A percentile compares a stretch with the other conserved stretches of the same genome.
phyloP scores from a whole-genome alignment of 1,140 invertebrate species.

The Drosophila kohkoa region DNA sequence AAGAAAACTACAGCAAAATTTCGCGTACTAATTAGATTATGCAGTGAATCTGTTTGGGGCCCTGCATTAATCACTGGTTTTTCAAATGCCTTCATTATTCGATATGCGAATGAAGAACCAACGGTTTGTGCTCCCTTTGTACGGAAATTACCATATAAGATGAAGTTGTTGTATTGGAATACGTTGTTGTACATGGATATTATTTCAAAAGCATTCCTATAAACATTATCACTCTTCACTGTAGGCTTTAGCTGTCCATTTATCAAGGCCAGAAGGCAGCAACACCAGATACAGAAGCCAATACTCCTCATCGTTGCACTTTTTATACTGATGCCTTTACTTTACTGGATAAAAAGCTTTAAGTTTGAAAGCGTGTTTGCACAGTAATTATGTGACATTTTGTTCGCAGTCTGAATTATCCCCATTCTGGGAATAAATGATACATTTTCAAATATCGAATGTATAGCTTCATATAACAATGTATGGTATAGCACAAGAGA shows the following conservation, averaged over 20 bases:
- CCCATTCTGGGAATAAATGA: too few species aligned
- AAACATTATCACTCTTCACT: background rate
- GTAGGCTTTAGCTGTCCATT: constrained; percentile 1
- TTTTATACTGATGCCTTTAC: background rate
- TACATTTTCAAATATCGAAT: too few species aligned
- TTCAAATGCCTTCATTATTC: background rate
- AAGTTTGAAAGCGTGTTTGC: too few species aligned
- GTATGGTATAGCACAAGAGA: too few species aligned
- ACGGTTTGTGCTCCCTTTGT: background rate
- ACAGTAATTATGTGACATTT: too few species aligned
- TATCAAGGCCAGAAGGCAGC: background rate
- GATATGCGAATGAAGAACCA: background rate
- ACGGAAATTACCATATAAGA: background rate
- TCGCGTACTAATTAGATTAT: background rate
- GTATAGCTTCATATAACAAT: too few species aligned
- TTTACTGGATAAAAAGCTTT: too few species aligned
- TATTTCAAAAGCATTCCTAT: background rate
- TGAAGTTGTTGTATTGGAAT: background rate
- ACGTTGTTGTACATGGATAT: background rate
- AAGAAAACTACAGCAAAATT: constrained; percentile 1
- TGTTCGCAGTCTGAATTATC: too few species aligned
- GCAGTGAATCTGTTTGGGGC: background rate
- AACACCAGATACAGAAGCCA: background rate
- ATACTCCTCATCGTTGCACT: constrained; percentile 15
- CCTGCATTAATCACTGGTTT: constrained; percentile 12